Base-by-base conservation (phyloP, 2,888 invertebrate species). In the Heliconius ethilla region DNA sequence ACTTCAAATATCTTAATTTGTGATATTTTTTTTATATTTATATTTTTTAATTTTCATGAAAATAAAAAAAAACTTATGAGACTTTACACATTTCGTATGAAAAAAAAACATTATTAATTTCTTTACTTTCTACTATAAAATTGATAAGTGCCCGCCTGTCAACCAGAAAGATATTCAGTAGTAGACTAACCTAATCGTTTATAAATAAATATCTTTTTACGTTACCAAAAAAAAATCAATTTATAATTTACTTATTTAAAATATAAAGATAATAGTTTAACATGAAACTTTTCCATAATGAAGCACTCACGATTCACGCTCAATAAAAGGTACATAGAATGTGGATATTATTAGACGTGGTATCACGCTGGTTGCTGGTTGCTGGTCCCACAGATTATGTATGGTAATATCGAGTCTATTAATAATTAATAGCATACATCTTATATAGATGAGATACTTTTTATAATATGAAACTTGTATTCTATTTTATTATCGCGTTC, bases 351-450 rank as follows among this genome's bases (percentile, higher is more conserved):
- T 78, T 78, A 78, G 67, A 80, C 73, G 76, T 66, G 76, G 77
- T 79, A 78, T 79, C 82, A 74, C 73, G 79, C 80, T 77, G 79
- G 75, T 51, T 51, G 45, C 45, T 40, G 45, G 45, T 51, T 6
- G 45, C 75, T 70, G 78, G 80, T 81, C 81, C 77, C 81, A 81
- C 75, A 81, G 80, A 79, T 78, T 79, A 27, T 67, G 80, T 82
- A 82, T 82, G 82, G 82, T 81, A 81, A 82, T 82, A 81, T 80
- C 80, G 78, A 76, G 80, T 81, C 82, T 81, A 79, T 75, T 80
- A 80, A 80, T 80, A 79, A 78, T 70, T 75, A 75, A 79, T 78
- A 51, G 75, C 78, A 78, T 81, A 79, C 80, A 74, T 79, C 70
- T 69, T 59, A 40, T 75, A 67, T 75, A 25, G 70, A 76, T 76